These are phyloP conservation scores for Chaetops frenatus DNA, from an alignment of 2,113 vertebrate genomes.

Conservation along the genomic window DNA sequence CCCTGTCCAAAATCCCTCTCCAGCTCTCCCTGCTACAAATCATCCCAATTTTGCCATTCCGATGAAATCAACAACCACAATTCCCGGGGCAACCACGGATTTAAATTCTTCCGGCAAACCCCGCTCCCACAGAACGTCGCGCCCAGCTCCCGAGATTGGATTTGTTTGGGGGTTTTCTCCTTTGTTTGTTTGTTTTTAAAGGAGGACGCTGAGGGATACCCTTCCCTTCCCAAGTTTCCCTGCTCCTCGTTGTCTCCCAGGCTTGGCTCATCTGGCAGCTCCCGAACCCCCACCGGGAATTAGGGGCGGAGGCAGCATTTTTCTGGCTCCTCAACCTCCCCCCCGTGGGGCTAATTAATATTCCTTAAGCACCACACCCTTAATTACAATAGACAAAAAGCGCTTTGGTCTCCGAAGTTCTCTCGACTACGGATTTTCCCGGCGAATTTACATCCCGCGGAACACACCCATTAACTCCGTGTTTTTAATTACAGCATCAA, in stretches of 20 bases:
- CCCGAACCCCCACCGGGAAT: background rate
- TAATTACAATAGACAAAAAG: slow-evolving; percentile 12
- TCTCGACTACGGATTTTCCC: background rate
- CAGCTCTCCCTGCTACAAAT: background rate
- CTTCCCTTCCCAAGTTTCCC: background rate
- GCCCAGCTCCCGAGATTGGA: background rate
- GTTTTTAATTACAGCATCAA: background rate
- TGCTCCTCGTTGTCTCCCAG: background rate
- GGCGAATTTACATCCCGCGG: background rate
- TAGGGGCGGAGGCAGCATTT: background rate
- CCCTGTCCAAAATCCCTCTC: background rate
- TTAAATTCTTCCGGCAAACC: background rate
- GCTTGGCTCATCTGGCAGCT: background rate
- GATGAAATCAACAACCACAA: fast-evolving
- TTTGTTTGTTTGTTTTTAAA: background rate
- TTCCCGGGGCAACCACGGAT: fast-evolving
- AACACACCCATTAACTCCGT: background rate
- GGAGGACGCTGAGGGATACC: background rate
- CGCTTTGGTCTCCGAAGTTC: background rate
- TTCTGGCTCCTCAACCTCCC: background rate
- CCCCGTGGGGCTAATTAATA: slow-evolving; percentile 27
- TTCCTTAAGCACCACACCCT: slow-evolving; percentile 14
- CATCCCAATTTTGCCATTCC: background rate
- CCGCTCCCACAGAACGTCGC: background rate
- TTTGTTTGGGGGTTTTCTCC: background rate